Base-by-base conservation (phyloP, 2,888 invertebrate genomes). In the Hirtodrosophila confusa region DNA sequence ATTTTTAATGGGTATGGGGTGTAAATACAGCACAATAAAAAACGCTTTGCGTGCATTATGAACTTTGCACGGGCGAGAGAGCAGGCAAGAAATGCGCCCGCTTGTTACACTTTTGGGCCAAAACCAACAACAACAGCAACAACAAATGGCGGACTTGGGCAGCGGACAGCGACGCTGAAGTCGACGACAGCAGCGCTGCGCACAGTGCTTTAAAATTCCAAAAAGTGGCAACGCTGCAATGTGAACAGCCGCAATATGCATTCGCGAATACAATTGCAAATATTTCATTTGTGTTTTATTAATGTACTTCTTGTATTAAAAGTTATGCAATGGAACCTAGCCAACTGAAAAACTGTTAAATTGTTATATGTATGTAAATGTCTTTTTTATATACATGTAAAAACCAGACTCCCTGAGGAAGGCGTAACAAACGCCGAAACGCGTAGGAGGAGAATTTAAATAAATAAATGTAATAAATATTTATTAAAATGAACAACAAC, bases 61-160 rank as follows among this genome's bases (percentile, higher is more conserved):
- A 84, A 86, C 85, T 84, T 75, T 84, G 85, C 82, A 80, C 78
- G 80, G 76, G 78, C 68, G 77, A 82, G 63, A 77, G 77, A 79
- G 84, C 84, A 56, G 48, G 57, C 78, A 41, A 62, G 37, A 68
- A 68, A 63, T 53, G 69, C 72, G 62, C 41, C 63, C 53, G 60
- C 53, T 61, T 80, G 84, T 70, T 83, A 78, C 75, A 73, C 49
- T 56, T 78, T 74, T 75, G 62, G 65, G 41, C 54, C 51, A 33
- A 70, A 62, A 50, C 47, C 27, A 49, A 23, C 39, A 54, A 37
- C 37, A 54, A 40, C 44, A 44, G 33, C 40, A 56, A 35, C 43
- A 37, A 29, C 37, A 50, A 63, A 57, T 55, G 57, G 78, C 64
- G 72, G 71, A 54, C 43, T 31, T 58, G 41, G 37, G 56, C 64